These are phyloP conservation scores for Caenorhabditis parvicauda DNA, from an alignment of 2,888 invertebrate species.

Conservation along the genomic window DNA sequence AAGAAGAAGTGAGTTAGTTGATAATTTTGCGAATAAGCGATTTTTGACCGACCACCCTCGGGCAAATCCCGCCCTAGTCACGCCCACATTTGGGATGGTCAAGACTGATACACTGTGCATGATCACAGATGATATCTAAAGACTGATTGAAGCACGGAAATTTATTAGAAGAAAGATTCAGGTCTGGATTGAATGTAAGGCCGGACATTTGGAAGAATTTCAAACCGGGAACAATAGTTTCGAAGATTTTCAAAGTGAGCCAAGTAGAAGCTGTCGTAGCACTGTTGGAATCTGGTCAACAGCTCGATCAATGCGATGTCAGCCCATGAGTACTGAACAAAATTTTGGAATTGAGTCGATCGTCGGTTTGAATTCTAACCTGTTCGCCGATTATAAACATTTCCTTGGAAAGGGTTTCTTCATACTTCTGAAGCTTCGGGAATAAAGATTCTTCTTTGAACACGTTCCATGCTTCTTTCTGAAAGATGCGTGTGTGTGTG, in stretches of 20 bases:
- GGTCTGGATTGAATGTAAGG: conserved; percentile 36
- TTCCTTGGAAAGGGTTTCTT: conserved; percentile 27
- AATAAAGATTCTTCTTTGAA: conserved; percentile 33
- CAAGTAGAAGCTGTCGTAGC: conserved; percentile 46
- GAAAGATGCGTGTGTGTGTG: conserved; percentile 6
- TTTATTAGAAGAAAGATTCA: conserved; percentile 28
- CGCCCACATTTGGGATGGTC: too few species aligned
- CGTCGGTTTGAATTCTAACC: conserved; percentile 4
- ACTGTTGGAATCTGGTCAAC: conserved; percentile 42
- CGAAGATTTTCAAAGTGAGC: conserved; percentile 37
- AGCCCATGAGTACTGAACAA: conserved; percentile 45
- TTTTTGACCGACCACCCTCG: too few species aligned
- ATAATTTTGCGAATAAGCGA: too few species aligned
- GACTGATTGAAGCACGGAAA: not conserved
- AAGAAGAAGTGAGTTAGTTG: too few species aligned
- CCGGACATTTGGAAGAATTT: conserved; percentile 32
- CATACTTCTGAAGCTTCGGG: conserved; percentile 35
- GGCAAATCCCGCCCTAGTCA: too few species aligned
- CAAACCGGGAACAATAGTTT: conserved; percentile 32
- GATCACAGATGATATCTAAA: not conserved
- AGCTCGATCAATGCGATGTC: conserved; percentile 49
- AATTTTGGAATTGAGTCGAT: not conserved
- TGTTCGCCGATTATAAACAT: conserved; percentile 36
- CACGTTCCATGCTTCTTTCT: conserved; percentile 24
- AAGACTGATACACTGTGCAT: too few species aligned